Conservation (phyloP, 2,113 vertebrate species). For the Aegypius monachus region DNA sequence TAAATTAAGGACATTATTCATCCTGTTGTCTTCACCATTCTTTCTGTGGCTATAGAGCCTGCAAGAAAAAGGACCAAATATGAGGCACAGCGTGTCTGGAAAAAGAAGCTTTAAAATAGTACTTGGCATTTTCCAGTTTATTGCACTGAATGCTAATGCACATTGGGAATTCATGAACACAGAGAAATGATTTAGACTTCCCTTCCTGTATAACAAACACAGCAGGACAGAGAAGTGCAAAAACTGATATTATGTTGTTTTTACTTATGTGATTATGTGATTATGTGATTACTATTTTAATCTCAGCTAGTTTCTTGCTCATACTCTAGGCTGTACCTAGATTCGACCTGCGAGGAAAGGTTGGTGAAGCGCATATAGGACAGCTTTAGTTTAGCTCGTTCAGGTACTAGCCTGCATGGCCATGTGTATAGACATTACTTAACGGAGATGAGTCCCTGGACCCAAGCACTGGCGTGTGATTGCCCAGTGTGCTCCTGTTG, state of each 20-base stretch:
- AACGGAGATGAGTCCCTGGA: background rate
- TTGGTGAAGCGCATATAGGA: background rate
- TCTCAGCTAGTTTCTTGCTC: background rate
- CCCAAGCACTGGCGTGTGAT: accelerated
- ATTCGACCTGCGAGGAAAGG: background rate
- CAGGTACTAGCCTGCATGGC: background rate
- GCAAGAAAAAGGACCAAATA: background rate
- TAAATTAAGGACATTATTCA: background rate
- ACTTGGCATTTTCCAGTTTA: slow-evolving; percentile 53
- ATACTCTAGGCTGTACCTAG: background rate
- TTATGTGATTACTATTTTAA: background rate
- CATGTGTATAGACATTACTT: too few species aligned
- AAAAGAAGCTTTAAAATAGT: slow-evolving; percentile 51
- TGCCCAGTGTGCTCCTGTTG: background rate
- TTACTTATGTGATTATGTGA: too few species aligned
- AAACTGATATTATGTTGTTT: background rate
- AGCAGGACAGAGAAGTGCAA: background rate
- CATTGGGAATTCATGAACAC: slow-evolving; percentile 58
- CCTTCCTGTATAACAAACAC: slow-evolving; percentile 20
- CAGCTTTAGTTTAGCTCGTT: background rate
- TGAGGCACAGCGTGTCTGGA: background rate
- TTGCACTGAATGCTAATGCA: slow-evolving; percentile 44
- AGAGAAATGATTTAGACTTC: slow-evolving; percentile 39
- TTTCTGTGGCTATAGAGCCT: background rate
- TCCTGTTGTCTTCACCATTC: background rate